Conservation (phyloP, 2,113 vertebrate genomes). For the Ranitomeya imitator region DNA sequence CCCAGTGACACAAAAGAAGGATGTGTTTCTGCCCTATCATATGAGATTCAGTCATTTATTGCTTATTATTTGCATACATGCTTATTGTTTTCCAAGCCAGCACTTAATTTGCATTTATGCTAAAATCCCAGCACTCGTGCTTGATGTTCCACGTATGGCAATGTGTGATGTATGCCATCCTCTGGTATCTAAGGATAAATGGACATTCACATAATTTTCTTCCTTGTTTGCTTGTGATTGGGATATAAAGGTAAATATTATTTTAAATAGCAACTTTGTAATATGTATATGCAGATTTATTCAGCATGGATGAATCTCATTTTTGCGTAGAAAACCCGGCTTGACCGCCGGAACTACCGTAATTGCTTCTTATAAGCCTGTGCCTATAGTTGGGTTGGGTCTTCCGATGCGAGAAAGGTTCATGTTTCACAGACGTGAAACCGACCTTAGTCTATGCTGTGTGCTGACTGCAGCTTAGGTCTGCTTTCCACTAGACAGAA, state of each 20-base stretch:
- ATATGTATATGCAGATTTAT: too few relatives aligned
- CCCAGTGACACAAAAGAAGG: conserved; percentile 50
- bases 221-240: not conserved
- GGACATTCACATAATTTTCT: not conserved
- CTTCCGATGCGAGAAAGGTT: too few relatives aligned
- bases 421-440: too few relatives aligned
- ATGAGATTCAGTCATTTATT: conserved; percentile 28
- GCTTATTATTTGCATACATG: not conserved
- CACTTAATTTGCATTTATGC: not conserved
- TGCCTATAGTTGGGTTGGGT: too few relatives aligned
- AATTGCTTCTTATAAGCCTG: too few relatives aligned
- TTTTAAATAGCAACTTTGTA: too few relatives aligned
- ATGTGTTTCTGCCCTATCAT: conserved; percentile 54
- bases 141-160: not conserved
- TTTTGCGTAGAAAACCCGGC: too few relatives aligned
- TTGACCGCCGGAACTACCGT: too few relatives aligned
- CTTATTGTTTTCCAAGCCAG: conserved; percentile 13
- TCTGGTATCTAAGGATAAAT: not conserved
- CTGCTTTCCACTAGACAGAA: too few relatives aligned
- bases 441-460: too few relatives aligned
- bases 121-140: not conserved
- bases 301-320: too few relatives aligned
- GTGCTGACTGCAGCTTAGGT: too few relatives aligned
- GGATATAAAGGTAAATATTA: not conserved
- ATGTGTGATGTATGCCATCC: not conserved